Evolutionary conservation across 1,140 invertebrate species (phyloP).

Genomic region (Halyomorpha halys): DNA sequence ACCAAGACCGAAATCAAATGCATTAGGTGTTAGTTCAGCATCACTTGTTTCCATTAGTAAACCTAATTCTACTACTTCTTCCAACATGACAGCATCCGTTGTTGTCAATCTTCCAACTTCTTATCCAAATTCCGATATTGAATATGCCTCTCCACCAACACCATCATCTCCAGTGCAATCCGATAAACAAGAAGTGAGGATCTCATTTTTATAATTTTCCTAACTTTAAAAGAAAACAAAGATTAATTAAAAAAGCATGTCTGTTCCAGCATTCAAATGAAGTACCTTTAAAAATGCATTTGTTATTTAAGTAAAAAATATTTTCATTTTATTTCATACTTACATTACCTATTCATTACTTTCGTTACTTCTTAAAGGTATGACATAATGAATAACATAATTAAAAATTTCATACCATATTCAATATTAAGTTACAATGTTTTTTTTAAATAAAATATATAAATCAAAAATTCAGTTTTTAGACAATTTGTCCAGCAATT

Average conservation of each 20-base stretch:
- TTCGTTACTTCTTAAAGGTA: not conserved
- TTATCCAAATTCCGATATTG: slow-evolving; percentile 34
- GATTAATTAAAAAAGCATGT: not conserved
- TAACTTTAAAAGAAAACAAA: not conserved
- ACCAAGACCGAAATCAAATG: slow-evolving; percentile 19
- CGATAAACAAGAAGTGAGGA: slow-evolving; percentile 34
- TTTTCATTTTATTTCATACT: not conserved
- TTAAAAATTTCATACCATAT: not conserved
- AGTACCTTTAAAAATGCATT: slow-evolving; percentile 13
- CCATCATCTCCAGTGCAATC: slow-evolving; percentile 31
- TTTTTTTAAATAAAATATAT: not conserved
- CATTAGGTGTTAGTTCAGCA: slow-evolving; percentile 23
- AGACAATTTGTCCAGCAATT: no score
- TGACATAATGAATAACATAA: not conserved
- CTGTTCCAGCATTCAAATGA: not conserved
- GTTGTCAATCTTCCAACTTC: slow-evolving; percentile 35
- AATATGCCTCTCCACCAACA: slow-evolving; percentile 32
- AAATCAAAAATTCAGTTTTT: not conserved
- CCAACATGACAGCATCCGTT: slow-evolving; percentile 35
- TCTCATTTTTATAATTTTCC: slow-evolving; percentile 33
- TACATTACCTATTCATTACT: not conserved
- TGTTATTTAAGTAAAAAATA: not conserved
- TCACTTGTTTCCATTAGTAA: slow-evolving; percentile 32
- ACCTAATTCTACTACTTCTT: slow-evolving; percentile 35
- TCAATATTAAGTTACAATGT: not conserved